Evolutionary conservation across 2,888 invertebrate species (phyloP), one percentile per base, ranked within the genome.

Genomic region (Dryobota labecula): DNA sequence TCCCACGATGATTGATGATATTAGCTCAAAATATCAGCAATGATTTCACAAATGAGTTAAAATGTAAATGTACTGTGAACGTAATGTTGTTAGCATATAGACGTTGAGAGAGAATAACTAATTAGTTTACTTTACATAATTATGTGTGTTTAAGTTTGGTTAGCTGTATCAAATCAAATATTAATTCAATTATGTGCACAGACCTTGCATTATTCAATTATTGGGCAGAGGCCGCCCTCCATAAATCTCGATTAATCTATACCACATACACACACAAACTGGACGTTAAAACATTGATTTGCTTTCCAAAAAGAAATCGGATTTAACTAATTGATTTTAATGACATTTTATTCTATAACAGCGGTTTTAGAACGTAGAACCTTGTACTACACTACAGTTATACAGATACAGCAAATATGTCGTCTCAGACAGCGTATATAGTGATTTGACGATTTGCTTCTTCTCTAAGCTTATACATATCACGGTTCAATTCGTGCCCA

Each of bases 81-180:
- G 24, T 53, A n/a, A 41, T 53, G 18, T 43, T 62, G 33, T 69
- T 74, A 51, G 24, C 30, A 18, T 9, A 27, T 27, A 57, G 24
- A 38, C 18, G 15, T 30, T 36, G 36, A 30, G 15, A 45, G 43
- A 30, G 49, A 61, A 60, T 76, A 36, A 64, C 11, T 61, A 53
- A 75, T 76, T 62, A 45, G 45, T 75, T 53, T 70, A 70, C 45
- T 30, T 70, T 57, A 2, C 51, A 47, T 58, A 69, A 75, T 58
- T 51, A 62, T 47, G 61, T 69, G 9, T 62, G 54, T 38, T 75
- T 62, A 11, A 15, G 38, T 54, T 47, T 1, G 18, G 18, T 38
- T 15, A 8, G 60, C 49, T 27, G 41, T 13, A 20, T 20, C 49
- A 58, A 62, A 63, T 53, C 38, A 58, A 54, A 60, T 4, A 43